Percentiles rank a stretch among this genome's conserved stretches.
These are phyloP conservation scores for Busseola fusca DNA, from an alignment of 2,888 invertebrate genomes.

Conservation along the genomic window DNA sequence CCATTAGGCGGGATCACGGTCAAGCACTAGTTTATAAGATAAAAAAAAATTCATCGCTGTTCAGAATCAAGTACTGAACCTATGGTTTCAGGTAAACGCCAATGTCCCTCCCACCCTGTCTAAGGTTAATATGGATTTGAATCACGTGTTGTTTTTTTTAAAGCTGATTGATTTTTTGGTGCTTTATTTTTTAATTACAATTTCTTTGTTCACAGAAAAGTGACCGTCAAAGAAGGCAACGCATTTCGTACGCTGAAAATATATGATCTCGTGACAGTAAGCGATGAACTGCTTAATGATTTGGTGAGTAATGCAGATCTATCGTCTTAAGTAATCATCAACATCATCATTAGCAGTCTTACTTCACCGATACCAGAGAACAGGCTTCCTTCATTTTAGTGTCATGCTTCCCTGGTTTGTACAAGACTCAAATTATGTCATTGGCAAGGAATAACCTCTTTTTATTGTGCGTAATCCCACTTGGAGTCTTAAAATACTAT, in stretches of 20 bases:
- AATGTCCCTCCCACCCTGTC: background rate
- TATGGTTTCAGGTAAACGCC: background rate
- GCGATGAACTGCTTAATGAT: conserved; percentile 61
- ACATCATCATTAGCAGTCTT: background rate
- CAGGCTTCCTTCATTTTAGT: background rate
- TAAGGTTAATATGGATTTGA: background rate
- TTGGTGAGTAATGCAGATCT: conserved; percentile 68
- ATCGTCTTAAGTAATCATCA: background rate
- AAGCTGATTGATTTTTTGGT: background rate
- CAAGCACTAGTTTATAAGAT: background rate
- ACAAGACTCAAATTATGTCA: background rate
- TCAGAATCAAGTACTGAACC: background rate
- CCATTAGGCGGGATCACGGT: no score
- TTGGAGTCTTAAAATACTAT: background rate
- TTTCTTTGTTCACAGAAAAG: conserved; percentile 67
- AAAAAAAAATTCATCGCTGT: background rate
- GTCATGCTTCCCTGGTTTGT: background rate
- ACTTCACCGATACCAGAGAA: no score
- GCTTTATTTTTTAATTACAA: background rate
- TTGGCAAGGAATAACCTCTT: no score
- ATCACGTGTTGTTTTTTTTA: background rate
- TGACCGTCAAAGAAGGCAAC: conserved; percentile 70
- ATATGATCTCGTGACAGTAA: conserved; percentile 65
- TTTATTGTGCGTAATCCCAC: background rate
- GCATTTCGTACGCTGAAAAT: conserved; percentile 68